phyloP scores from a whole-genome alignment of 1,140 invertebrate species.

The Drosophila subobscura region DNA sequence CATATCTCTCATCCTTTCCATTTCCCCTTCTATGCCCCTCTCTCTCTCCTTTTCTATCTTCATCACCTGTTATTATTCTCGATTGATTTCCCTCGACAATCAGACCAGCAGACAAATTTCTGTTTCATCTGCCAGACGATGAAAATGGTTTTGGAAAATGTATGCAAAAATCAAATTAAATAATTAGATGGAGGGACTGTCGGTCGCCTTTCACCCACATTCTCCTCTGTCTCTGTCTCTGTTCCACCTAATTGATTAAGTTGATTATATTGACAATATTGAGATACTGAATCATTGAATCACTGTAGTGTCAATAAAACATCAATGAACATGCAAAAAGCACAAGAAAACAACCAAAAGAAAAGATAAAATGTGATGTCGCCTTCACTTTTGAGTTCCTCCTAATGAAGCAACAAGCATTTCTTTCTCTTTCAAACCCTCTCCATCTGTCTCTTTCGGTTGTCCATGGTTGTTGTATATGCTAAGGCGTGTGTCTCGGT shows the following conservation, averaged over 20 bases:
- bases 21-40: neutral
- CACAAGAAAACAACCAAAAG: constrained; percentile 2
- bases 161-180: constrained; percentile 71
- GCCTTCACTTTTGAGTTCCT: constrained; percentile 10
- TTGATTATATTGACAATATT: constrained; percentile 56
- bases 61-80: constrained; percentile 67
- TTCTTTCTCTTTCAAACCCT: constrained; percentile 12
- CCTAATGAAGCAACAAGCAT: constrained; percentile 38
- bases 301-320: constrained; percentile 28
- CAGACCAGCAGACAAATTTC: constrained; percentile 24
- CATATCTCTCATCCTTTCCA: neutral
- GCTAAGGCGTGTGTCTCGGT: constrained; percentile 23
- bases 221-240: neutral
- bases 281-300: constrained; percentile 41
- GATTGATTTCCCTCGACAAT: constrained; percentile 63
- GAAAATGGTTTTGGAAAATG: constrained; percentile 39
- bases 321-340: constrained; percentile 29
- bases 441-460: neutral
- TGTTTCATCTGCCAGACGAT: constrained; percentile 24
- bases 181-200: constrained; percentile 53
- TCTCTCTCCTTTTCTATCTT: constrained; percentile 7
- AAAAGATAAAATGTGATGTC: constrained; percentile 30
- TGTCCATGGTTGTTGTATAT: constrained; percentile 46
- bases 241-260: constrained; percentile 70
- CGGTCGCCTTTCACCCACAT: neutral